Conservation (phyloP, 2,113 vertebrate species). For the Scomber japonicus region DNA sequence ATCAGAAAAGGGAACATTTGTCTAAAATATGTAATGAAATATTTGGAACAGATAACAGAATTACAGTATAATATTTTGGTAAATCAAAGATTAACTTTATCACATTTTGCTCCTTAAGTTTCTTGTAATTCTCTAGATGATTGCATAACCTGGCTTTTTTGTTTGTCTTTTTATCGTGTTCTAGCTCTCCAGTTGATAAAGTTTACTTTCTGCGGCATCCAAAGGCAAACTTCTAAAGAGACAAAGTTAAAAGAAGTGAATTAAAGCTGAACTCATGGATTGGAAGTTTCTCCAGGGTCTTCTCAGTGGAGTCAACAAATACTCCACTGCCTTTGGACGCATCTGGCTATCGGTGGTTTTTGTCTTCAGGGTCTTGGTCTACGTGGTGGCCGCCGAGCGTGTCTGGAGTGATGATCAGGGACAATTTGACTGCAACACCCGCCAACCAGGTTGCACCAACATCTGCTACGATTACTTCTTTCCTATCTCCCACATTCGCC, state of each 20-base stretch:
- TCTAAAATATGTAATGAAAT: background rate
- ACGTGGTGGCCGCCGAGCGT: conserved; percentile 85
- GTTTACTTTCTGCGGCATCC: background rate
- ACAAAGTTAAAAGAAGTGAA: conserved; percentile 5
- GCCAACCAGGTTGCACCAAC: conserved; percentile 87
- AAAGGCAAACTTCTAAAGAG: background rate
- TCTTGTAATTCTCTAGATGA: background rate
- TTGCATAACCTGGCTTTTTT: conserved; percentile 18
- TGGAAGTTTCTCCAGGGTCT: conserved; percentile 84
- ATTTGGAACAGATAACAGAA: background rate
- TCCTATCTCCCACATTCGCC: conserved; percentile 91
- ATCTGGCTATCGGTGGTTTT: conserved; percentile 89
- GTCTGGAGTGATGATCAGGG: conserved; percentile 88
- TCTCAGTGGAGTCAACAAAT: conserved; percentile 88
- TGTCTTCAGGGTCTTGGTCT: conserved; percentile 87
- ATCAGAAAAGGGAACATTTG: background rate
- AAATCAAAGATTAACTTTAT: background rate
- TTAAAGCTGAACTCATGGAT: conserved; percentile 80
- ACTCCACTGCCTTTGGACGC: conserved; percentile 87
- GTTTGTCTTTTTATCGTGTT: conserved; percentile 9
- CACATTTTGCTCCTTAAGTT: background rate
- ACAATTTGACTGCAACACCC: conserved; percentile 88
- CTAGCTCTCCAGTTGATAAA: conserved; percentile 2
- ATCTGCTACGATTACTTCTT: conserved; percentile 90
- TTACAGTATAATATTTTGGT: background rate